Base-by-base conservation (phyloP, 2,888 invertebrate genomes). In the Campoplex capitator region DNA sequence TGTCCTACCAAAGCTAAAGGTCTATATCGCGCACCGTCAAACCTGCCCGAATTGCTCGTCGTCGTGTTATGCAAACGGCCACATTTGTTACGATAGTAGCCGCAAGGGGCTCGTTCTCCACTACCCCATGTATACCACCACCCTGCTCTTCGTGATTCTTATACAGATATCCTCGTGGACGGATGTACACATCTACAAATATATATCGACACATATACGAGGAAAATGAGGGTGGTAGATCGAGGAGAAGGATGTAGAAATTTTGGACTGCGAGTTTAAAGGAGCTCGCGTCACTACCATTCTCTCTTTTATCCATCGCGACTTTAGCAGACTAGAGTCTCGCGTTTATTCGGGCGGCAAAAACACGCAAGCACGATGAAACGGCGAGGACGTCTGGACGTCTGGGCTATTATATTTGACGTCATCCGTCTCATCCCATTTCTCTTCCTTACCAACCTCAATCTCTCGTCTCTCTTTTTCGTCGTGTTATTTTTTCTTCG, bases 1-100 rank as follows among this genome's bases (percentile, higher is more conserved):
- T 45, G 81, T 77, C 81, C 51, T 87, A 88, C 84, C 83, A 87
- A 86, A 91, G 91, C 93, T 93, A 92, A 92, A 94, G 92, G 93
- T 93, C 94, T 93, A 93, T 94, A 94, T 94, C 94, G 94, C 94
- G 94, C 93, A 92, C 94, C 94, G 93, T 94, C 94, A 94, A 94
- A 93, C 94, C 94, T 92, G 93, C 93, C 94, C 92, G 93, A 94
- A 94, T 94, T 93, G 94, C 94, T 94, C 94, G 94, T 94, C 94
- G 92, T 93, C 94, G 93, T 94, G 94, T 94, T 94, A 94, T 94
- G 94, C 94, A 94, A 94, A 94, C 94, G 93, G 92, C 91, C 93
- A 90, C 94, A 93, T 94, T 94, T 94, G 94, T 94, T 94, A 93
- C 93, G 93, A 92, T 94, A 94, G 93, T 92, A 89, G 93, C 88